Conservation (phyloP, 2,888 invertebrate species). For the Aromia moschata region DNA sequence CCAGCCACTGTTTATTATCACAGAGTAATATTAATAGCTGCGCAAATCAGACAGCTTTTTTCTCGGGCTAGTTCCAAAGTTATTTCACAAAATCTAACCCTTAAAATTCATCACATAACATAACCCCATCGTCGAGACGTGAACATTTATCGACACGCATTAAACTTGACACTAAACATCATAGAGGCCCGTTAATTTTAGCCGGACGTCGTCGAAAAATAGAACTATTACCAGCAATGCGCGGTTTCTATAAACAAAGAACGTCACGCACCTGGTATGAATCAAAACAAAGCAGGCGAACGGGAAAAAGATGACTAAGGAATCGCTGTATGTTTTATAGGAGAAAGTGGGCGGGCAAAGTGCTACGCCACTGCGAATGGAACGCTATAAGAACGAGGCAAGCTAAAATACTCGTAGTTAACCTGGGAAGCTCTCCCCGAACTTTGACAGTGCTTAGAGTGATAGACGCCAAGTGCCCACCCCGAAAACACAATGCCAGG, state of each 20-base stretch:
- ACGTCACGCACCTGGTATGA: constrained; percentile 25
- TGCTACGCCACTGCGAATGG: constrained; percentile 55
- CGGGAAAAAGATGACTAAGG: constrained; percentile 45
- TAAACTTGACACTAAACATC: constrained; percentile 7
- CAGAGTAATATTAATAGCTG: too few relatives aligned
- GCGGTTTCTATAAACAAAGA: constrained; percentile 6
- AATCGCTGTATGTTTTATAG: constrained; percentile 46
- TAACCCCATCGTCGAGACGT: neutral
- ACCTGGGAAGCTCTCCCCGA: constrained; percentile 50
- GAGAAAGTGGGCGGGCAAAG: constrained; percentile 46
- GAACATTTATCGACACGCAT: neutral
- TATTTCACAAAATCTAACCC: too few relatives aligned
- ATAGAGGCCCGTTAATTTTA: neutral
- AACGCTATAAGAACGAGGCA: constrained; percentile 56
- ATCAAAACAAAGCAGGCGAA: constrained; percentile 31
- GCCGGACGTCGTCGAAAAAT: neutral
- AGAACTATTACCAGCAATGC: neutral
- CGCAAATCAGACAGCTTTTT: too few relatives aligned
- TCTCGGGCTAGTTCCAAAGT: too few relatives aligned
- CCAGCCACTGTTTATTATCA: too few relatives aligned
- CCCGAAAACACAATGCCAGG: constrained; percentile 71
- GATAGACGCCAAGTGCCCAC: constrained; percentile 44
- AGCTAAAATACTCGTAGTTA: constrained; percentile 53
- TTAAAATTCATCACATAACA: too few relatives aligned
- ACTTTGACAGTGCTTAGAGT: constrained; percentile 48